Evolutionary conservation across 2,888 invertebrate species (phyloP), one percentile per base, ranked within the genome.

Genomic region (Eupithecia inturbata): DNA sequence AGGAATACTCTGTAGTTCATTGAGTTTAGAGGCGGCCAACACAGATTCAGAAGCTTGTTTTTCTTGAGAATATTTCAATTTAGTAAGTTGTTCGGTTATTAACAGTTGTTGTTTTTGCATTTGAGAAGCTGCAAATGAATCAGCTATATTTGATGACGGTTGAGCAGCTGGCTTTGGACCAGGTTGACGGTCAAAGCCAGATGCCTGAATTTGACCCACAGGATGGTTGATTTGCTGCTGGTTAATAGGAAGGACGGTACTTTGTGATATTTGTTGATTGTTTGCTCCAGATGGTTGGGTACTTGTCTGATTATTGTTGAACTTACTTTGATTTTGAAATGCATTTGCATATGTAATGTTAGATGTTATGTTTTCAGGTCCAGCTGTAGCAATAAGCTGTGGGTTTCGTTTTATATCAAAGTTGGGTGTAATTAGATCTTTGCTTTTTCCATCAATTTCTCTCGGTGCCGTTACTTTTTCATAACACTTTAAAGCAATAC

Each of bases 11-110:
- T 87, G 81, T 63, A 91, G 87, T 74, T 93, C 92, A 68, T 84
- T 87, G 77, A 85, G 87, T 82, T 92, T 93, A 71, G 90, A 87
- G 60, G 87, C 87, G 75, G 89, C 81, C 68, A 90, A 88, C 85
- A 91, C 92, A 70, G 88, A 84, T 83, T 92, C 93, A 6, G 91
- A 87, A 77, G 89, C 78, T 70, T 93, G 92, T 82, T 92, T 92
- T 79, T 92, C 93, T 80, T 89, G 91, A 31, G 86, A 72, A 81
- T 88, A 88, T 77, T 87, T 79, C 36, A 89, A 85, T 83, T 92
- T 92, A 39, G 79, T 80, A 60, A 84, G 69, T 81, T 85, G 86
- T 75, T 93, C 92, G 74, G 86, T 78, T 71, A 85, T 62, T 49
- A 71, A 68, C 60, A 68, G 76, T 62, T 76, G 74, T 80, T 83